Conservation (phyloP, 2,888 invertebrate genomes). For the Nemurella pictetii region DNA sequence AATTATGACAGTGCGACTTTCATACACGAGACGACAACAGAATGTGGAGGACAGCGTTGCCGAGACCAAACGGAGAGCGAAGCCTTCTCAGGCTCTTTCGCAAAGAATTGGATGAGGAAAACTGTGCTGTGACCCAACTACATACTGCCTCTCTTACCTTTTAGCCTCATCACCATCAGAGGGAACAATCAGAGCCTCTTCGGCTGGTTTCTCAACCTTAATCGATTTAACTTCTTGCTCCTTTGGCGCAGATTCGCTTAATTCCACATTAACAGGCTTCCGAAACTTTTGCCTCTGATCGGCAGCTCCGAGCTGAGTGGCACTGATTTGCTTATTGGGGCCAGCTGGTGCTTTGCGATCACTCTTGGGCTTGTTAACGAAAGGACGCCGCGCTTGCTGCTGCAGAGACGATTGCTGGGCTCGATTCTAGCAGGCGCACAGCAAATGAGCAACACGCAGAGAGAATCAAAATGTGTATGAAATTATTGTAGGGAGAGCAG, state of each 20-base stretch:
- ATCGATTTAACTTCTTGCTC: neutral
- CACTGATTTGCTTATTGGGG: neutral
- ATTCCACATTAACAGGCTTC: neutral
- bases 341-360: neutral
- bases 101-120: neutral
- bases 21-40: neutral
- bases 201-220: neutral
- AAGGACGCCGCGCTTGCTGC: neutral
- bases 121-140: neutral
- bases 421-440: neutral
- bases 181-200: neutral
- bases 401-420: neutral
- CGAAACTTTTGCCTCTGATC: neutral
- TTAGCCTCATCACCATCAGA: neutral
- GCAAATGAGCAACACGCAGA: neutral
- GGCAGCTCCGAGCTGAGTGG: neutral
- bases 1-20: neutral
- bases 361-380: neutral
- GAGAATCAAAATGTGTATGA: neutral
- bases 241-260: neutral
- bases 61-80: neutral
- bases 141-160: neutral
- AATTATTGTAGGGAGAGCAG: neutral
- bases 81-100: neutral
- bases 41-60: neutral